Conservation (phyloP, 1,140 invertebrate genomes). For the Drosophila lacertosa region DNA sequence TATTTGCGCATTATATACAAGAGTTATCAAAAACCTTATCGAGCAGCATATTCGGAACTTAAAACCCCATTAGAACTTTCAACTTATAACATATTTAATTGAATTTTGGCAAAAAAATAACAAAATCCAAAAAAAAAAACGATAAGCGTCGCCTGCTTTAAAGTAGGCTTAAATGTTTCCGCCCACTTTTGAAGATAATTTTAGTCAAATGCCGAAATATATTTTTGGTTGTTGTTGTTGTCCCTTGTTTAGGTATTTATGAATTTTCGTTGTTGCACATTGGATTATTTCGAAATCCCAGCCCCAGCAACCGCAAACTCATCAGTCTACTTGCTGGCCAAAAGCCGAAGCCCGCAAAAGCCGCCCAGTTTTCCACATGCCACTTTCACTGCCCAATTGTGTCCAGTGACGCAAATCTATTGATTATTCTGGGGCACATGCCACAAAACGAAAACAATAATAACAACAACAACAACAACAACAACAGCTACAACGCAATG, state of each 20-base stretch:
- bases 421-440: slow-evolving; percentile 72
- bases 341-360: no score
- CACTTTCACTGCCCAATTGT: slow-evolving; percentile 21
- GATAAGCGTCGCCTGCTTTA: neutral
- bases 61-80: no score
- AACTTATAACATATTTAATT: no score
- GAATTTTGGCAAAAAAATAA: no score
- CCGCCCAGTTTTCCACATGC: no score
- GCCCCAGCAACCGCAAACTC: neutral
- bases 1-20: no score
- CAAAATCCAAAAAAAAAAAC: neutral
- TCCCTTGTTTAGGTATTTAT: neutral
- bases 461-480: slow-evolving; percentile 28
- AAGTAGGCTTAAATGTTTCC: neutral
- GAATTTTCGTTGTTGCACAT: no score
- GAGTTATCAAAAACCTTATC: no score
- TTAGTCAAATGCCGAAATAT: no score
- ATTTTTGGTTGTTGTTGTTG: neutral
- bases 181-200: no score
- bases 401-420: slow-evolving; percentile 76
- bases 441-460: slow-evolving; percentile 32
- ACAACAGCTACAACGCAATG: slow-evolving; percentile 19
- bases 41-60: no score
- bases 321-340: neutral
- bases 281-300: neutral